Evolutionary conservation across 1,140 invertebrate species (phyloP), one percentile per base, ranked within the genome.

Genomic region (Manduca sexta): DNA sequence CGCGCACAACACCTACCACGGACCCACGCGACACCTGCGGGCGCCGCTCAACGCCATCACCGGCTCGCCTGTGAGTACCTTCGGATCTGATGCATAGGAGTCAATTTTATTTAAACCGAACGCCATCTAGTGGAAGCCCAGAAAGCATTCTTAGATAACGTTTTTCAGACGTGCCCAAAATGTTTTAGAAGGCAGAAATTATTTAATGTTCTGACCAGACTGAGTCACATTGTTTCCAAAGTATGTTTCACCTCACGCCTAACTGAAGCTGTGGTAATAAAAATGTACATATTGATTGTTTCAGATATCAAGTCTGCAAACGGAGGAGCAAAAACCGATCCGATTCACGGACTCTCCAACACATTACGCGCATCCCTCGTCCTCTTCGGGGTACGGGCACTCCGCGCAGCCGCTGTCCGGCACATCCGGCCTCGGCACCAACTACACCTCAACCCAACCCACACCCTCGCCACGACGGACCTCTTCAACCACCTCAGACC

Each of bases 1-100:
- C 84, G 90, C 90, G 42, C 94, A 96, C 74, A 95, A 96, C 77
- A 97, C 96, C 1, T 97, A 97, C 84, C 95, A 97, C 83, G 95
- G 95, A 5, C 93, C 93, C 11, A 91, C 91, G 5, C 87, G 91
- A 52, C 94, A 95, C 69, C 90, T 92, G 51, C 89, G 95, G 54
- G 92, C 92, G 10, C 83, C 89, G n/a, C 77, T 92, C 4, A 85
- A 89, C 43, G 87, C 87, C 55, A 80, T 90, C 56, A 89, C 89
- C 0, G 78, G 76, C 1, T 69, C 76, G 0, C 69, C 74, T 37
- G 79, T 79, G 2, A 69, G 69, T 71, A 29, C 1, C 7, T 31
- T 35, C 1, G 8, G n/a, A 5, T 26, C 8, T 26, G 21, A 1
- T 26, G n/a, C n/a, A n/a, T n/a, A n/a, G n/a, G n/a, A n/a, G n/a